Evolutionary conservation across 2,888 invertebrate genomes (phyloP), one percentile per base, ranked within the genome.

Genomic region (Pseudococcus jackbeardsleyi): DNA sequence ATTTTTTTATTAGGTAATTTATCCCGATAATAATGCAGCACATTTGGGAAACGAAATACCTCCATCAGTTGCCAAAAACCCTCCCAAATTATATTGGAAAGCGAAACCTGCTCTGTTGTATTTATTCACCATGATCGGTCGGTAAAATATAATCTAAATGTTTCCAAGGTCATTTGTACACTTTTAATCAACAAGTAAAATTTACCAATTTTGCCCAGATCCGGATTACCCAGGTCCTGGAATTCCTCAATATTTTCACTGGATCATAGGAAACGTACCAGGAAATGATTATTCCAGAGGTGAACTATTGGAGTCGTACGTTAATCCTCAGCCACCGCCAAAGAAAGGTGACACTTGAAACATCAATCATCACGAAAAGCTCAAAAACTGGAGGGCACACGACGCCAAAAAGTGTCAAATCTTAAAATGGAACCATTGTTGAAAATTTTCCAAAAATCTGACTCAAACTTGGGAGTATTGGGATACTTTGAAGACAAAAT

Each of bases 201-300:
- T 42, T 42, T 42, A 5, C 9, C n/a, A 64, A 68, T 68, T 68
- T 26, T 9, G 7, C 17, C 2, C 9, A 64, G 64, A 64, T 64
- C 22, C 64, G 6, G 22, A 64, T 22, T 64, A 42, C 42, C 42
- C 42, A 42, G 42, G 42, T 64, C 19, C 64, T 8, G 22, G n/a
- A 15, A 26, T 68, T 26, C 68, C 68, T 26, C 26, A 72, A 17
- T 39, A 39, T 17, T 33, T 72, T 72, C 98, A 98, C 92, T 98
- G 98, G 98, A 91, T 97, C 6, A 95, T 98, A 0, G 95, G 94
- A 39, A 98, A 98, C 91, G 95, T 98, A 90, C 95, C 95, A 26
- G 97, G 95, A 12, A 92, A 91, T 89, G 93, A 96, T 90, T 91
- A 97, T 1, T 90, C 91, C 0, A 92, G 93, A 5, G 98, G 98